Evolutionary conservation across 2,797 vertebrate genomes (phyloP).

Genomic region (Protonibea diacanthus): DNA sequence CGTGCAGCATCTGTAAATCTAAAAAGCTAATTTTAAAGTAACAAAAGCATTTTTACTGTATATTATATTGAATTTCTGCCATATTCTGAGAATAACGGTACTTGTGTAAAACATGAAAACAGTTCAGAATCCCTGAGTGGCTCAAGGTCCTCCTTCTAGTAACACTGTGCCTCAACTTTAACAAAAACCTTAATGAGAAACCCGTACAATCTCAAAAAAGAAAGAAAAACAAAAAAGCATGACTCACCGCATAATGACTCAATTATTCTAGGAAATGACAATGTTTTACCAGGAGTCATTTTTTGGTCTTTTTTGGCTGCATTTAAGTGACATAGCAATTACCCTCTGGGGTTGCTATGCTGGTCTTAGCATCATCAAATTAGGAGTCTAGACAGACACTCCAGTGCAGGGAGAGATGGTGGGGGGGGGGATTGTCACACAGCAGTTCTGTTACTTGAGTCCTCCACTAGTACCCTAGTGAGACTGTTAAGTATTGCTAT

Average conservation of each 20-base stretch:
- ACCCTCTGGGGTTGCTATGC: slow-evolving; percentile 36
- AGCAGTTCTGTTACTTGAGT: slow-evolving; percentile 61
- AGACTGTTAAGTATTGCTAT: slow-evolving; percentile 73
- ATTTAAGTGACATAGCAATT: slow-evolving; percentile 44
- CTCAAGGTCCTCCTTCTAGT: neutral
- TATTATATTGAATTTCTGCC: no score
- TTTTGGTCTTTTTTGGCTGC: slow-evolving; percentile 14
- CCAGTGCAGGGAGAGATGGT: slow-evolving; percentile 28
- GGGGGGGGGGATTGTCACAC: slow-evolving; percentile 53
- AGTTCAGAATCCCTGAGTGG: neutral
- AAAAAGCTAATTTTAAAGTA: no score
- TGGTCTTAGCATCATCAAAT: slow-evolving; percentile 60
- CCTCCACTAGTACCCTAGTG: slow-evolving; percentile 55
- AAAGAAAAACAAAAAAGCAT: neutral
- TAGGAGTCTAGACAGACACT: slow-evolving; percentile 69
- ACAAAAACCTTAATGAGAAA: neutral
- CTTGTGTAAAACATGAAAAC: neutral
- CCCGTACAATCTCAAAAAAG: neutral
- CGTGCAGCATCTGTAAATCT: no score
- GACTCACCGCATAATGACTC: neutral
- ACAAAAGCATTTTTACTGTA: no score
- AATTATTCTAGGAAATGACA: slow-evolving; percentile 27
- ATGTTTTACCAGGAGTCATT: slow-evolving; percentile 8
- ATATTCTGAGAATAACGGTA: neutral
- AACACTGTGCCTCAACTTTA: neutral